phyloP scores from a whole-genome alignment of 2,113 vertebrate genomes.

The Semicossyphus pulcher region DNA sequence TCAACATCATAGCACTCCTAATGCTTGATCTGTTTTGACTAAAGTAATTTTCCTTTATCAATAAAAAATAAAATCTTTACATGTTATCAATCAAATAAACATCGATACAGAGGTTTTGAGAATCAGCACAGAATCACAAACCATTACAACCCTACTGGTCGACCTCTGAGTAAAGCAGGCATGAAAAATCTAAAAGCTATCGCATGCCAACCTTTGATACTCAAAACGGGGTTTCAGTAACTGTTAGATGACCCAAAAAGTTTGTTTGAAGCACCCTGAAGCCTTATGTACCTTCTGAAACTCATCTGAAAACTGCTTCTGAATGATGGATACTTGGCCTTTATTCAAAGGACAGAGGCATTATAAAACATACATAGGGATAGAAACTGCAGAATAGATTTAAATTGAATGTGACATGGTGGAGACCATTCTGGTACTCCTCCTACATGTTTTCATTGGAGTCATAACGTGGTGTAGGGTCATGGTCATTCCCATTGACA shows the following conservation, averaged over 20 bases:
- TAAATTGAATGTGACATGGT: neutral
- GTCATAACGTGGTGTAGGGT: constrained; percentile 91
- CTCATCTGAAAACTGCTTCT: neutral
- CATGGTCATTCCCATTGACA: constrained; percentile 91
- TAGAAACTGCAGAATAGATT: neutral
- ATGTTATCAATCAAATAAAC: too few relatives aligned
- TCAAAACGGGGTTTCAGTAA: neutral
- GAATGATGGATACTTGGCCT: neutral
- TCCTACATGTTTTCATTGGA: constrained; percentile 92
- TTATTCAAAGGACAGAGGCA: neutral
- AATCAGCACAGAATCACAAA: too few relatives aligned
- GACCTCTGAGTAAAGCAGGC: too few relatives aligned
- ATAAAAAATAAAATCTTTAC: too few relatives aligned
- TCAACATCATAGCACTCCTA: too few relatives aligned
- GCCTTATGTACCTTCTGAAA: neutral
- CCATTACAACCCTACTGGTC: too few relatives aligned
- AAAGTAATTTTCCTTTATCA: too few relatives aligned
- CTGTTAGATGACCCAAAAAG: neutral
- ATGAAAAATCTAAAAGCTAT: too few relatives aligned
- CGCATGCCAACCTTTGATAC: too few relatives aligned
- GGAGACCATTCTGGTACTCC: neutral
- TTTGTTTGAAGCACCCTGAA: neutral
- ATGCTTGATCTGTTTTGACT: too few relatives aligned
- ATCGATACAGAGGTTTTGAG: too few relatives aligned
- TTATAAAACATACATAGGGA: too few relatives aligned